A percentile compares a stretch with the other conserved stretches of the same genome.
These are phyloP conservation scores for Montifringilla adamsi DNA, from an alignment of 2,113 vertebrate genomes.

Conservation along the genomic window DNA sequence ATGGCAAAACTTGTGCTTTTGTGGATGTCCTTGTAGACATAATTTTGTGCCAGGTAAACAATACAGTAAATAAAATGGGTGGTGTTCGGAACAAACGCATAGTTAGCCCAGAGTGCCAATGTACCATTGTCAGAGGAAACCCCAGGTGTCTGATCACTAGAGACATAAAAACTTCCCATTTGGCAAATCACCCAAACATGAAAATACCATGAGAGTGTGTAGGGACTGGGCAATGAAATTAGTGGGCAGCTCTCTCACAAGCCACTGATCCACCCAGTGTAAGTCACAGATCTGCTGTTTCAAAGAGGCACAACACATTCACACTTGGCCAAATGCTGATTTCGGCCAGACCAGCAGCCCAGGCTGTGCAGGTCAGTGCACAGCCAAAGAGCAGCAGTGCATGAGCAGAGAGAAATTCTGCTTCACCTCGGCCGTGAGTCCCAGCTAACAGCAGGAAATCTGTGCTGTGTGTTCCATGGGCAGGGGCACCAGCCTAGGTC, in stretches of 20 bases:
- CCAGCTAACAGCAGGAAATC: background rate
- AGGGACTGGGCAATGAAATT: background rate
- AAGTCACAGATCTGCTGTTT: background rate
- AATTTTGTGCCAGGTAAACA: background rate
- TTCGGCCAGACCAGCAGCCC: background rate
- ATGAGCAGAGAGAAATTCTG: background rate
- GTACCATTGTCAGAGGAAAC: background rate
- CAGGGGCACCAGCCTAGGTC: background rate
- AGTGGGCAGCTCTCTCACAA: background rate
- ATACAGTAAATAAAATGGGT: background rate
- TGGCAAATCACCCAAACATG: background rate
- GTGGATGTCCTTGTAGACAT: background rate
- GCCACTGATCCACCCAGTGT: background rate
- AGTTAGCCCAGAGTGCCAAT: background rate
- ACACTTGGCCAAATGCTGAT: background rate
- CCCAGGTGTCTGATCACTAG: background rate
- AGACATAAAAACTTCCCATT: background rate
- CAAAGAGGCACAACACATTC: background rate
- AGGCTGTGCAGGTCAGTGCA: background rate
- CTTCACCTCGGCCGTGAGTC: fast-evolving
- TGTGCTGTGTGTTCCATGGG: background rate
- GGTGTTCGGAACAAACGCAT: background rate
- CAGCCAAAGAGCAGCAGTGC: background rate
- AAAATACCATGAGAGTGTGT: background rate
- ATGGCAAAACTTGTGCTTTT: background rate